Base-by-base conservation (phyloP, 2,113 vertebrate genomes). In the Porphyrio hochstetteri region DNA sequence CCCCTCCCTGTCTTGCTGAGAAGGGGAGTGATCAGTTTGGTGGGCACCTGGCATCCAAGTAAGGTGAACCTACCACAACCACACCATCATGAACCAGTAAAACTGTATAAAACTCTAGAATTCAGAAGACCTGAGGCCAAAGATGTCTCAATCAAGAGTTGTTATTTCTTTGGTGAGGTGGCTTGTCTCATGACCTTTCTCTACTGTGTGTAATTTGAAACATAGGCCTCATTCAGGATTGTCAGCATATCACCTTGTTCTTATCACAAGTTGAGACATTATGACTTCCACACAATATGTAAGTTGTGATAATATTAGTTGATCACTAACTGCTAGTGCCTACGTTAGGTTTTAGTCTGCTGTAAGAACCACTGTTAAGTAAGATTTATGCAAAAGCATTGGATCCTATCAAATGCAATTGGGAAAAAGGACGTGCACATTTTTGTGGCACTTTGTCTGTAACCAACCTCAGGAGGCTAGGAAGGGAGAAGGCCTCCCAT, bases 401-500 rank as follows among this genome's bases (percentile, higher is more conserved):
- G 10, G 8, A 40, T 67, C 56, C 8, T 72, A 12, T 61, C 29
- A 86, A 77, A 48, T 50, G 9, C 16, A 57, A 8, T 19, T 5
- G 23, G 5, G 2, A 21, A 75, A 85, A 40, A 11, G 9, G 15
- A 24, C 33, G 5, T 20, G 5, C 27, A 16, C n/a, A 59, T 83
- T 95, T 61, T 84, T 91, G 27, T 78, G n/a, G 9, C 6, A 50
- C 31, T 59, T 78, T 42, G 7, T 64, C 36, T 52, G 10, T 42
- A 90, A 76, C 8, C 5, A 64, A 10, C 48, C 48, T 50, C 11
- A 23, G 21, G 2, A 7, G 6, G 16, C 4, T 4, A 6, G 8
- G 7, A 56, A 36, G 8, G 6, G 8, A 0, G 0, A 16, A 71
- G 13, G 7, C 3, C 82, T 80, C 17, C 86, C 11, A 68, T 29